These are phyloP conservation scores for Callaeas wilsoni DNA, from an alignment of 2,113 vertebrate genomes.

Conservation along the genomic window DNA sequence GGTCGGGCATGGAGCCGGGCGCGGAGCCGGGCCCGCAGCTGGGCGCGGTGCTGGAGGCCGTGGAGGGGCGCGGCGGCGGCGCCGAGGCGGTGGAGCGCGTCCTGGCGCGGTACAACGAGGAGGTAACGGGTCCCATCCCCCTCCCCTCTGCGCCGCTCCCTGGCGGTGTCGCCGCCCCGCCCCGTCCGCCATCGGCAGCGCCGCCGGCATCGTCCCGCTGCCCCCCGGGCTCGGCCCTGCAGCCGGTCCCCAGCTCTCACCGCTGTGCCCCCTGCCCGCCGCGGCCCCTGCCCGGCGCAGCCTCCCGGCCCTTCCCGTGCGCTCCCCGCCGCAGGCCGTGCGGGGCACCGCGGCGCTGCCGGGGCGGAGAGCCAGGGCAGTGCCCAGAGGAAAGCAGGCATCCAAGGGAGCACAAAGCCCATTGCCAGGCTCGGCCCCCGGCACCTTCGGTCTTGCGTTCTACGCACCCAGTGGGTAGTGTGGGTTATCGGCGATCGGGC, in stretches of 20 bases:
- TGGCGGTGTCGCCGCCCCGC: not conserved
- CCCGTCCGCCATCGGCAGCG: not conserved
- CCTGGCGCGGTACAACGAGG: slow-evolving; percentile 71
- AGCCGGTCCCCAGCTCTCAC: not conserved
- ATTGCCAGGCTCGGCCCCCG: fast-evolving
- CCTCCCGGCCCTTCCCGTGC: not conserved
- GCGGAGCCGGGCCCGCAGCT: slow-evolving; percentile 37
- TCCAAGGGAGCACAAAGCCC: fast-evolving
- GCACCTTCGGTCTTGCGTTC: not conserved
- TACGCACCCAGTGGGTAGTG: fast-evolving
- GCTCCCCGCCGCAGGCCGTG: not conserved
- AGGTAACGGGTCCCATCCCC: slow-evolving; percentile 61
- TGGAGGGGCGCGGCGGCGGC: slow-evolving; percentile 42
- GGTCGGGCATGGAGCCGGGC: not conserved
- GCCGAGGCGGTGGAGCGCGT: slow-evolving; percentile 57
- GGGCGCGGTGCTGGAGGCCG: slow-evolving; percentile 62
- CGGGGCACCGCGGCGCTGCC: not conserved
- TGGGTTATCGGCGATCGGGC: fast-evolving
- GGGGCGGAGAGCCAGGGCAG: not conserved
- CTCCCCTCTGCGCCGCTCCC: not conserved
- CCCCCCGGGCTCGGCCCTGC: not conserved
- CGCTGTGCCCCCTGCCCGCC: not conserved
- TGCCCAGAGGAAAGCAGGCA: not conserved
- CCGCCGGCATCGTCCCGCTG: not conserved
- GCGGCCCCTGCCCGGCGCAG: no score